Percentiles rank a stretch among this genome's conserved stretches.
Evolutionary conservation across 1,140 invertebrate species (phyloP).

Genomic region (Aphaenogaster ashmeadi): DNA sequence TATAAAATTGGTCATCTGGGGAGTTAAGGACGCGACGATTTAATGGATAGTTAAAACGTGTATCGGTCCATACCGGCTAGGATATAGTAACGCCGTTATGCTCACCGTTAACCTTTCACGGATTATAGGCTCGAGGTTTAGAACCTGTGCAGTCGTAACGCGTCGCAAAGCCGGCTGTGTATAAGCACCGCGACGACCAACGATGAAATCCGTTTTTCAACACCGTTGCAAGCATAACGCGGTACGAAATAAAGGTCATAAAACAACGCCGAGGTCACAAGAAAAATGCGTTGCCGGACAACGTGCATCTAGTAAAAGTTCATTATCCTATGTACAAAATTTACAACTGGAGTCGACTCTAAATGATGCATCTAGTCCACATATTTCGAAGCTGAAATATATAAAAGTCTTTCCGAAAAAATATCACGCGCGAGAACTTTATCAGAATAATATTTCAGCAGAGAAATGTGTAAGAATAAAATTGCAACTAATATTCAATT

Average conservation of each 20-base stretch:
- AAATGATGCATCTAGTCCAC: background rate
- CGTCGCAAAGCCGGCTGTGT: constrained; percentile 29
- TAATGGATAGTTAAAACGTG: constrained; percentile 72
- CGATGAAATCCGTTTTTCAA: constrained; percentile 74
- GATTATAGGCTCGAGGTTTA: constrained; percentile 76
- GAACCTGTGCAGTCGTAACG: constrained; percentile 60
- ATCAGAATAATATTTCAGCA: background rate
- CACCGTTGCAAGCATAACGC: constrained; percentile 59
- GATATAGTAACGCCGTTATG: constrained; percentile 68
- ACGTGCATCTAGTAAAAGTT: constrained; percentile 68
- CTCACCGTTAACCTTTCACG: constrained; percentile 66
- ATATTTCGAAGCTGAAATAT: background rate
- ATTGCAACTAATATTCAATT: background rate
- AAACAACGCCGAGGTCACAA: constrained; percentile 52
- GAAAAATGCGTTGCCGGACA: constrained; percentile 55
- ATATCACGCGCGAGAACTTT: background rate
- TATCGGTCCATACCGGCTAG: constrained; percentile 68
- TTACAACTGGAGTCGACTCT: background rate
- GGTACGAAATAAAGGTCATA: constrained; percentile 62
- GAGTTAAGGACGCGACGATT: constrained; percentile 60
- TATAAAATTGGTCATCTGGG: constrained; percentile 58
- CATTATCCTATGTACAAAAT: constrained; percentile 24
- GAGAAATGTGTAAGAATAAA: background rate
- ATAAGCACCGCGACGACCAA: constrained; percentile 48
- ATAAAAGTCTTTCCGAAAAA: background rate